Conservation (phyloP, 30 jellyfish, hydroid and myxozoan genomes). For the Catostylus mosaicus region DNA sequence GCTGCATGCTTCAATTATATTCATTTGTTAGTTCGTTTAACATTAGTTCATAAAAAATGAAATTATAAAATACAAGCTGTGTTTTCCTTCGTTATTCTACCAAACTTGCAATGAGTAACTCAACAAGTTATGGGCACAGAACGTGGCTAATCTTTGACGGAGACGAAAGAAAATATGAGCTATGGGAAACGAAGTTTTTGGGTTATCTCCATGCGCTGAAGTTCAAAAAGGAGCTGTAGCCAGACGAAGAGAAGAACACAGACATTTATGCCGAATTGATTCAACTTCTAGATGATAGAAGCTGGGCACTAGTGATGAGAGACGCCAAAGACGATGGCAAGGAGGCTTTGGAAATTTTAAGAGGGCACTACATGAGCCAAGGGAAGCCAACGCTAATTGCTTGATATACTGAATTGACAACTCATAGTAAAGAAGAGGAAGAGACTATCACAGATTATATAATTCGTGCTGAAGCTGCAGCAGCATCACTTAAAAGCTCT, state of each 20-base stretch:
- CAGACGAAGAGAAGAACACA: constrained; percentile 24
- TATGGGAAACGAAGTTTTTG: background rate
- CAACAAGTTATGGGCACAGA: constrained; percentile 72
- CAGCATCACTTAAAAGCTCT: constrained; percentile 40
- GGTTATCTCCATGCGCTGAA: background rate
- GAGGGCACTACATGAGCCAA: constrained; percentile 52
- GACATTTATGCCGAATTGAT: constrained; percentile 44
- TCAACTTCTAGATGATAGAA: constrained; percentile 57
- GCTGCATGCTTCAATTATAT: background rate
- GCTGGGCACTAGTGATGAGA: constrained; percentile 42
- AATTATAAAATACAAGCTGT: no score
- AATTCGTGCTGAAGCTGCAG: constrained; percentile 51
- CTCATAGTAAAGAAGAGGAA: constrained; percentile 19
- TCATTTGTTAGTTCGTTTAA: background rate
- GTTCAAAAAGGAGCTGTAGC: constrained; percentile 2
- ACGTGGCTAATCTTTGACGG: constrained; percentile 39
- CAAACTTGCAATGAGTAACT: constrained; percentile 16
- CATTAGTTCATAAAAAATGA: background rate
- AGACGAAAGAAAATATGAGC: constrained; percentile 55
- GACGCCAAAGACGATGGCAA: constrained; percentile 65
- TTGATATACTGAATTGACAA: constrained; percentile 48
- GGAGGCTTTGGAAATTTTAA: constrained; percentile 37
- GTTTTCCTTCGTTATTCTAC: background rate
- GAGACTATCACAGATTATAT: constrained; percentile 59
- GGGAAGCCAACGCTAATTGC: constrained; percentile 51